Conservation (phyloP, 37 sponge, comb jelly and placozoan genomes). For the Beroe forskalii region DNA sequence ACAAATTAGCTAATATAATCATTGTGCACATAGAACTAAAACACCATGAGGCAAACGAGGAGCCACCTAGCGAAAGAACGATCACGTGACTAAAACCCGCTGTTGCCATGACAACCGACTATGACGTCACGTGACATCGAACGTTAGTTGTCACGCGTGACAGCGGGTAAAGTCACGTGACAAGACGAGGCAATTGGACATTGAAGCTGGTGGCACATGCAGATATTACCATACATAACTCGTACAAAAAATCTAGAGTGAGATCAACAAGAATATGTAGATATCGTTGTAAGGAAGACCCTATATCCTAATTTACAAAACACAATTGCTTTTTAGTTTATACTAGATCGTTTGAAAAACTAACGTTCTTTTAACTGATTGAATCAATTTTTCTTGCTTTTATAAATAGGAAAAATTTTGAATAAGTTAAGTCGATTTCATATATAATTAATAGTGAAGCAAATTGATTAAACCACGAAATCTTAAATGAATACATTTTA, state of each 20-base stretch:
- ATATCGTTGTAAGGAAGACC: neutral
- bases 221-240: neutral
- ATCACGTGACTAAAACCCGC: no score
- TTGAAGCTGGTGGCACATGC: neutral
- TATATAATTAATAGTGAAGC: conserved; percentile 62
- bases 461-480: conserved; percentile 63
- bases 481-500: conserved; percentile 54
- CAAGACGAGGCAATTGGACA: neutral
- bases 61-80: neutral
- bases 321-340: neutral
- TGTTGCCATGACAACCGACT: no score
- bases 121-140: no score
- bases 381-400: conserved; percentile 29
- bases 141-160: neutral
- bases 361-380: neutral
- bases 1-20: neutral
- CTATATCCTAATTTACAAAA: neutral
- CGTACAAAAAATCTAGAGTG: neutral
- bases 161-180: neutral
- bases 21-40: neutral
- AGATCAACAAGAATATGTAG: neutral
- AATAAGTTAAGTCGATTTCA: conserved; percentile 53
- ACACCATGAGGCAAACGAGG: neutral
- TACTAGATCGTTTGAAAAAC: neutral
- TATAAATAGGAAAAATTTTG: conserved; percentile 59